A percentile compares a stretch with the other conserved stretches of the same genome.
Evolutionary conservation across 1,140 invertebrate genomes (phyloP).

Genomic region (Tenebrio molitor): DNA sequence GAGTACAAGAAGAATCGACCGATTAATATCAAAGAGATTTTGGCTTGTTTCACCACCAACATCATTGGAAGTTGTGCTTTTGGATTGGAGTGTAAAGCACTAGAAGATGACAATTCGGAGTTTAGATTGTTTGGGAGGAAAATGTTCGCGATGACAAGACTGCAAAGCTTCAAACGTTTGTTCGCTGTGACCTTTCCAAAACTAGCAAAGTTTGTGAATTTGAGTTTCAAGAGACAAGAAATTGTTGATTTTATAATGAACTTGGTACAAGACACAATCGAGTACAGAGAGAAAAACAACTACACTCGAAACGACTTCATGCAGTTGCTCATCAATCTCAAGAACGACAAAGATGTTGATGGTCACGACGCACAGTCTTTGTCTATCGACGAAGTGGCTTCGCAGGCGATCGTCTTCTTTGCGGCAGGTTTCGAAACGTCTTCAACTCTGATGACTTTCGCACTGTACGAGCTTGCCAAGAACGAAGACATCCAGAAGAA

Average conservation of each 20-base stretch:
- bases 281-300: conserved; percentile 68
- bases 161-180: conserved; percentile 25
- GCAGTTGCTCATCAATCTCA: conserved; percentile 70
- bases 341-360: conserved; percentile 65
- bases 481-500: conserved; percentile 71
- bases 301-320: conserved; percentile 70
- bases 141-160: conserved; percentile 44
- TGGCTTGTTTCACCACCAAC: conserved; percentile 69
- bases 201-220: background rate
- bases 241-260: conserved; percentile 67
- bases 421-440: conserved; percentile 78
- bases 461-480: conserved; percentile 70
- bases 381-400: conserved; percentile 65
- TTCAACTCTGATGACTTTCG: conserved; percentile 69
- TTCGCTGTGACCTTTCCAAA: conserved; percentile 22
- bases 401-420: conserved; percentile 72
- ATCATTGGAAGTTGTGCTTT: conserved; percentile 72
- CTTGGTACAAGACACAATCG: conserved; percentile 66
- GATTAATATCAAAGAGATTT: conserved; percentile 67
- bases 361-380: too few species aligned
- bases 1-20: conserved; percentile 56
- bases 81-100: conserved; percentile 69
- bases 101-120: conserved; percentile 67
- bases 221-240: conserved; percentile 33
- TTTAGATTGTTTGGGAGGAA: conserved; percentile 67